Evolutionary conservation across 1,140 invertebrate species (phyloP), one percentile per base, ranked within the genome.

Genomic region (Heliconius nattereri): DNA sequence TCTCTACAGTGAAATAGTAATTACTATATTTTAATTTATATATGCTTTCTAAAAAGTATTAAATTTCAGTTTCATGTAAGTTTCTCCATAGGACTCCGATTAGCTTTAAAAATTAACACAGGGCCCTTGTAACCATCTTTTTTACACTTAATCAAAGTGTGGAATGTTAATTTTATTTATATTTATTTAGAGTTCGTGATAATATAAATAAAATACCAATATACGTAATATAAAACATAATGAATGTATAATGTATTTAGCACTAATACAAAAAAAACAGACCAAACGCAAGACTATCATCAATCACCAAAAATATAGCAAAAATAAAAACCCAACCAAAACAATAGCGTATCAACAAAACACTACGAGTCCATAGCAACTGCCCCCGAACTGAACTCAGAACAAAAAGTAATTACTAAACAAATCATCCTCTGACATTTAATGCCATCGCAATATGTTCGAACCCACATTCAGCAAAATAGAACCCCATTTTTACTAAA

Each of bases 361-460:
- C 89, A 91, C 85, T 84, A 78, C 73, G 70, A 16, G 79, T 83
- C 85, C 90, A 88, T 90, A 89, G 92, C 89, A 93, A 93, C 91
- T 76, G 83, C 85, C 89, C 91, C 86, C 78, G 26, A 66, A 66
- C 26, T 66, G 86, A 87, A 88, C 83, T 37, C 85, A 86, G 85
- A 90, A 90, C 87, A 90, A 90, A 90, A 94, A 90, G 83, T 91
- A 94, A 94, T 94, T 93, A 94, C 91, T 85, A 84, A 91, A 94
- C 93, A 93, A 94, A 94, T 94, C 93, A 94, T 94, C 89, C 87
- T 89, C 89, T 94, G 93, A 93, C 92, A 88, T 94, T 92, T 92
- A 90, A 91, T 92, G 90, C 91, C 89, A 92, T 86, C 85, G 90
- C 91, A 94, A 94, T 93, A 94, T 94, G 92, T 92, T 94, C 84